Conservation (phyloP, 2,113 vertebrate genomes). For the Gasterosteus nipponicus region DNA sequence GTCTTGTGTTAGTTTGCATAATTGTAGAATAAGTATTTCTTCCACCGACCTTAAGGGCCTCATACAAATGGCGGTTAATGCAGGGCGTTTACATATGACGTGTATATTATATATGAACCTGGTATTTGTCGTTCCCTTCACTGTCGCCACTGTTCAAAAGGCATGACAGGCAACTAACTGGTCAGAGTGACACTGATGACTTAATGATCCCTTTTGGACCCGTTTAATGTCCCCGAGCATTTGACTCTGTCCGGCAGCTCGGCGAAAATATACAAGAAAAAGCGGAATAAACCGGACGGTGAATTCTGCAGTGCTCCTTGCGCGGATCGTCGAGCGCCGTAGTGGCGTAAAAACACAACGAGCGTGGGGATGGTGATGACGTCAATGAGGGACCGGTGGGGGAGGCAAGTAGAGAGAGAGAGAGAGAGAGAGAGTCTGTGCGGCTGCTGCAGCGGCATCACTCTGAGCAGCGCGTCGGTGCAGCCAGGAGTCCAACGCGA, state of each 20-base stretch:
- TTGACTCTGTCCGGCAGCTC: not conserved
- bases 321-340: constrained; percentile 45
- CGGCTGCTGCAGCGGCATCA: constrained; percentile 68
- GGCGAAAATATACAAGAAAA: constrained; percentile 7
- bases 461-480: constrained; percentile 63
- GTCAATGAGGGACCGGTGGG: constrained; percentile 71
- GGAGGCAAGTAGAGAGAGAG: constrained; percentile 19
- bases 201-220: not conserved
- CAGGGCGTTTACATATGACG: constrained; percentile 1
- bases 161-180: not conserved
- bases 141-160: not conserved
- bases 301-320: constrained; percentile 71
- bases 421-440: constrained; percentile 34
- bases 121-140: not conserved
- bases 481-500: constrained; percentile 55
- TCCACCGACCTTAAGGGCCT: not conserved
- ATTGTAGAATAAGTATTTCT: not conserved
- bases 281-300: constrained; percentile 68
- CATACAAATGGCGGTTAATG: not conserved
- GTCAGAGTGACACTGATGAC: constrained; percentile 16
- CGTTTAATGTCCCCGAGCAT: not conserved
- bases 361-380: constrained; percentile 74
- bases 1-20: not conserved
- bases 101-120: not conserved
- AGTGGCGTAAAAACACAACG: constrained; percentile 73